Evolutionary conservation across 2,113 vertebrate genomes (phyloP), one percentile per base, ranked within the genome.

Genomic region (Herpetotheres cachinnans): DNA sequence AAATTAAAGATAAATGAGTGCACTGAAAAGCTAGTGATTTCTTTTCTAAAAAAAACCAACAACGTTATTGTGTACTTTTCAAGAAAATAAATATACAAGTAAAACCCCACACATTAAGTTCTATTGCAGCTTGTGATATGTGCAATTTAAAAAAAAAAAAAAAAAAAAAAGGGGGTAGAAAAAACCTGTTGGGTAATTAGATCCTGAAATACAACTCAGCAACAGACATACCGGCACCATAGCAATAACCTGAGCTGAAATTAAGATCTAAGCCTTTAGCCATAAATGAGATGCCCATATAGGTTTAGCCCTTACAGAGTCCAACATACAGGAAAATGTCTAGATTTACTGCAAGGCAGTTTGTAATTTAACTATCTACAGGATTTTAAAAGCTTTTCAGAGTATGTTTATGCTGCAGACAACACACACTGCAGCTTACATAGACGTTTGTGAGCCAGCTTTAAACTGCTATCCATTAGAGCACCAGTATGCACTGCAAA

Each of bases 181-280:
- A 8, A 78, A 81, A 32, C 2, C 1, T 38, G 3, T 14, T 70
- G 8, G 0, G 0, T 34, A 18, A 47, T 85, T 76, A 65, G 34
- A 42, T n/a, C 13, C 25, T 72, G 74, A 92, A 90, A 77, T 72
- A 50, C 2, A 76, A 36, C 6, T 44, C 27, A 30, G 25, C 21
- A 72, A 77, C 27, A 71, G 30, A 42, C 3, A 25, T 52, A 40
- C 7, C 56, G 58, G 11, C 32, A 54, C 44, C 26, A 49, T 11
- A 65, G 16, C 34, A 82, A 40, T 67, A 61, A 56, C 15, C 72
- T 11, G 14, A 66, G 18, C 22, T 93, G 63, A 74, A 71, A 9
- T 62, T 52, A 72, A 58, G 16, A 72, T 61, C 21, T 73, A 72
- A 76, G 22, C 13, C 11, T 54, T 79, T 63, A 73, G 16, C 11